Evolutionary conservation across 2,797 vertebrate genomes (phyloP), one percentile per base, ranked within the genome.

Genomic region (Alectoris magna): DNA sequence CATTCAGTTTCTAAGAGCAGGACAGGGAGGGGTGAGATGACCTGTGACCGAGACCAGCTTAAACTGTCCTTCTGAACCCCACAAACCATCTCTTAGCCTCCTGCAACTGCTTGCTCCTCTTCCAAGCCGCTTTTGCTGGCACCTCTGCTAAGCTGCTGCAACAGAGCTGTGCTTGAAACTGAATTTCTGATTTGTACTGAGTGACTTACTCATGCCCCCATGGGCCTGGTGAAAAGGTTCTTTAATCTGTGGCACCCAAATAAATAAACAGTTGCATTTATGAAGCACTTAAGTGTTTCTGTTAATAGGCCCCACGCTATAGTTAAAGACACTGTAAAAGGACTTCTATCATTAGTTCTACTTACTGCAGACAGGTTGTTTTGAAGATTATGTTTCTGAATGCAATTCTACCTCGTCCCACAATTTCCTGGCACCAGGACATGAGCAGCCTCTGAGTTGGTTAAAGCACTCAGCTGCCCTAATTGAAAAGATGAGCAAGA

Each of bases 181-280:
- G 49, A 19, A 29, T 18, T 67, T 6, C 66, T 29, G 55, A 68
- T 63, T 51, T 2, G 1, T 26, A 63, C 55, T 0, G 0, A 34
- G 17, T 4, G 41, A 82, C 67, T 59, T 86, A n/a, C 27, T 63
- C 44, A 22, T 1, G 2, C 15, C 5, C 11, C 48, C 23, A 22
- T 6, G 63, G 48, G 11, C 34, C 23, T 58, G 21, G 14, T 53
- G 38, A 0, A 1, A 62, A 71, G 21, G 34, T 14, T 71, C 7
- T 23, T 13, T 56, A 26, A 16, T 73, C 68, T 38, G 29, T 39
- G 59, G 63, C 29, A 55, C 39, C 14, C 22, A 26, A 62, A 78
- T 38, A 62, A 59, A 75, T 48, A 53, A 71, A 78, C 31, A 48
- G 22, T 2, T 26, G 14, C 48, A 67, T 70, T 78, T 48, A 62